Percentiles rank a stretch among this genome's conserved stretches.
Evolutionary conservation across 1,140 invertebrate genomes (phyloP).

Genomic region (Physella acuta): DNA sequence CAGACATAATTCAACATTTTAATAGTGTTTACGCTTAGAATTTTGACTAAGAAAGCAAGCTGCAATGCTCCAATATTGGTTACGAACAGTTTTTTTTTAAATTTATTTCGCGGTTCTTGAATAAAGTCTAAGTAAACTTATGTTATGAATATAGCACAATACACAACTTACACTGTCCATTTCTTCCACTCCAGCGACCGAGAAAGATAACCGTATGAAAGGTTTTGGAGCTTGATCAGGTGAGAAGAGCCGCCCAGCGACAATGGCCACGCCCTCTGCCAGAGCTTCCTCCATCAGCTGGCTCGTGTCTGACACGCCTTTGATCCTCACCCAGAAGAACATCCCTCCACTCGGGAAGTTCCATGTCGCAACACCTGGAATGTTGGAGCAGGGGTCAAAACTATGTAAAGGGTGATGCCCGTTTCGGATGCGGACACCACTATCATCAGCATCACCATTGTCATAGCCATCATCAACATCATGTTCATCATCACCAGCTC

Average conservation of each 20-base stretch:
- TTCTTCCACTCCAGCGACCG: background rate
- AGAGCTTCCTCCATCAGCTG: background rate
- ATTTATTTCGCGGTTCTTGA: too few species aligned
- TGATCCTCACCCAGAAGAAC: background rate
- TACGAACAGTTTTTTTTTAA: too few species aligned
- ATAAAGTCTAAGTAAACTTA: too few species aligned
- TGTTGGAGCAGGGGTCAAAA: too few species aligned
- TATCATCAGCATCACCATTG: conserved; percentile 1
- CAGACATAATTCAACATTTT: too few species aligned
- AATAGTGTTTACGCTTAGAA: too few species aligned
- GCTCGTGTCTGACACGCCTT: background rate
- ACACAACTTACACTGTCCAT: background rate
- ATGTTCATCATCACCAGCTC: background rate
- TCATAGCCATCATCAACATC: background rate
- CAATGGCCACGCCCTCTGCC: background rate
- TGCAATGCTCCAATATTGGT: too few species aligned
- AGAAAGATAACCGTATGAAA: background rate
- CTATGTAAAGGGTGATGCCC: too few species aligned
- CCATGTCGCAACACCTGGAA: background rate
- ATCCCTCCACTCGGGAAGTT: background rate
- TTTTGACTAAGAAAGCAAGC: too few species aligned
- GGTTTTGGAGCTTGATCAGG: background rate
- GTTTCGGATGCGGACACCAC: too few species aligned
- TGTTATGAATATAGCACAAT: too few species aligned
- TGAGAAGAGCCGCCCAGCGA: background rate